A percentile compares a stretch with the other conserved stretches of the same genome.
Conservation (phyloP, 2,888 invertebrate species). For the Camptogramma bilineatum region DNA sequence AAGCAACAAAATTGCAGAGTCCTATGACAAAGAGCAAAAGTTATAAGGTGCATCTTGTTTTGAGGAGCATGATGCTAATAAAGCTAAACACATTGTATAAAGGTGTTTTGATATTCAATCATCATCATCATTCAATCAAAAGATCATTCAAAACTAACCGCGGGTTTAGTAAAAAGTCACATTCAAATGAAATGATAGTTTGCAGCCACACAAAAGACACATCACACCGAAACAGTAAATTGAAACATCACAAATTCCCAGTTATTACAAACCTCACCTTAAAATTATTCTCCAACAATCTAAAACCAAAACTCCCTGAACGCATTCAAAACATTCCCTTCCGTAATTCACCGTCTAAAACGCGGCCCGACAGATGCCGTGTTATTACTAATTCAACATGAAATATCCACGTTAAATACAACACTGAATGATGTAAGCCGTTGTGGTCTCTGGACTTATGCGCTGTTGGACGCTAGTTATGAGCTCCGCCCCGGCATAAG, state of each 20-base stretch:
- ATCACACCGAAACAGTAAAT: neutral
- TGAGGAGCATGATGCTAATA: no score
- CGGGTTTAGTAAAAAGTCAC: no score
- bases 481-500: conserved; percentile 69
- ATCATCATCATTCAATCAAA: no score
- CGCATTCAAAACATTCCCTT: conserved; percentile 44
- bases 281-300: conserved; percentile 28
- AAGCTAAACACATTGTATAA: no score
- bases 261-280: conserved; percentile 3
- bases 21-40: no score
- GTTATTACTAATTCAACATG: conserved; percentile 48
- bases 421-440: conserved; percentile 66
- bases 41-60: no score
- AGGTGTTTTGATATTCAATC: no score
- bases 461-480: conserved; percentile 75
- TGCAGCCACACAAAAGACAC: neutral
- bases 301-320: conserved; percentile 38
- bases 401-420: conserved; percentile 59
- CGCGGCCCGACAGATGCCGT: conserved; percentile 44
- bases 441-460: conserved; percentile 79
- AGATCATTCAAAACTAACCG: no score
- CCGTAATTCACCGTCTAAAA: conserved; percentile 46
- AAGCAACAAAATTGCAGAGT: no score
- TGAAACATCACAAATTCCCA: neutral
- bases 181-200: no score